Base-by-base conservation (phyloP, 2,113 vertebrate species). In the Aegypius monachus region DNA sequence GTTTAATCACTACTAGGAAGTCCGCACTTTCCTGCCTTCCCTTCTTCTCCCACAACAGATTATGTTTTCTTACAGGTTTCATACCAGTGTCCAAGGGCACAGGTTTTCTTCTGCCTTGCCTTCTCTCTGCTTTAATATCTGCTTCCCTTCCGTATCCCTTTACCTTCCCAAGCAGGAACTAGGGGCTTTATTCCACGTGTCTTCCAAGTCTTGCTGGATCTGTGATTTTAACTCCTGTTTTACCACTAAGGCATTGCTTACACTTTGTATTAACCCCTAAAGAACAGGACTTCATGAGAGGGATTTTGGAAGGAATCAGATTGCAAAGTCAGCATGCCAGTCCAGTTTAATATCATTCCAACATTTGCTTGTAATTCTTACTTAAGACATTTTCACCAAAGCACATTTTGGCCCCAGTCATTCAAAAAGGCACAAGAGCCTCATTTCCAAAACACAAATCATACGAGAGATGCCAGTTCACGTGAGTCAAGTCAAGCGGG, bases 401-500 rank as follows among this genome's bases (percentile, higher is more conserved):
- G 36, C 20, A 32, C 2, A 0, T 48, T 48, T 73, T 43, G 22
- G 53, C n/a, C 42, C 16, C 36, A 18, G 42, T 21, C 55, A 26
- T 47, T 79, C 36, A 40, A 47, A 68, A 40, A 21, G 4, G 8
- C 42, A 19, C 0, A 0, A 6, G 19, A 27, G 13, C 16, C 62
- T 58, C 34, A 45, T 52, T 82, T 52, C 38, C 43, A 45, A 59
- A 43, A 22, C 34, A 4, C 21, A 27, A 42, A 42, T 14, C 21
- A 3, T 10, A 13, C 1, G 0, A 66, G 25, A 52, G 52, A 47
- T 23, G 21, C n/a, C 72, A 36, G 6, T 56, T 58, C 63, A 45
- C 7, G 4, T 0, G 7, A 71, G 31, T 36, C 42, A 22, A 71
- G 38, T 10, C 58, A 65, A 66, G 29, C 1, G 0, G 34, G 58